These are phyloP conservation scores for Tenthredo amoena DNA, from an alignment of 2,888 invertebrate species.

Conservation along the genomic window DNA sequence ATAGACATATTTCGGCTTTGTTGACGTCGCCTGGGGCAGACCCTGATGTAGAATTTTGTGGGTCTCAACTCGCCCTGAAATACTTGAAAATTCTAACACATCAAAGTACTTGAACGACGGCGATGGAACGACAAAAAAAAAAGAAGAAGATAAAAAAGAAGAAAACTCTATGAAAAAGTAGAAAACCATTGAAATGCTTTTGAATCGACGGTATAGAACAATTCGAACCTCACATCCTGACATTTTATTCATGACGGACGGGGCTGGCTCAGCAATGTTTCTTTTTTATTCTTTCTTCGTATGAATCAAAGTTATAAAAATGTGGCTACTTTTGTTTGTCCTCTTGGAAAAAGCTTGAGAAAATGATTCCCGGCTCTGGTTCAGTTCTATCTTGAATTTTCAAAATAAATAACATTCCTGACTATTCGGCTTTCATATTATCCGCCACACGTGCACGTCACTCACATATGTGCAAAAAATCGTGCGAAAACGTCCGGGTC, in stretches of 20 bases:
- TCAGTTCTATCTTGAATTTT: not conserved
- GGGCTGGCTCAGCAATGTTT: not conserved
- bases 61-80: not conserved
- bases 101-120: constrained; percentile 1
- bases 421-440: not conserved
- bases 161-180: not conserved
- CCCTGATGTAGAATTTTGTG: not conserved
- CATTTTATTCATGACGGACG: not conserved
- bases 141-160: not conserved
- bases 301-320: not conserved
- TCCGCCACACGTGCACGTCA: not conserved
- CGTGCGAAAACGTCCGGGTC: not conserved
- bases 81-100: constrained; percentile 3
- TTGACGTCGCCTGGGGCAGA: constrained; percentile 16
- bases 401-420: not conserved
- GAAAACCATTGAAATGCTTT: not conserved
- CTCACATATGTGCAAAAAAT: not conserved
- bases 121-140: not conserved
- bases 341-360: not conserved
- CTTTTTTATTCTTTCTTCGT: not conserved
- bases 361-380: not conserved
- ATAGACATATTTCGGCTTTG: constrained; percentile 35
- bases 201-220: not conserved
- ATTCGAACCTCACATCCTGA: not conserved
- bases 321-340: not conserved